These are phyloP conservation scores for Galaxias olidus DNA, from an alignment of 2,797 vertebrate species.

Conservation along the genomic window DNA sequence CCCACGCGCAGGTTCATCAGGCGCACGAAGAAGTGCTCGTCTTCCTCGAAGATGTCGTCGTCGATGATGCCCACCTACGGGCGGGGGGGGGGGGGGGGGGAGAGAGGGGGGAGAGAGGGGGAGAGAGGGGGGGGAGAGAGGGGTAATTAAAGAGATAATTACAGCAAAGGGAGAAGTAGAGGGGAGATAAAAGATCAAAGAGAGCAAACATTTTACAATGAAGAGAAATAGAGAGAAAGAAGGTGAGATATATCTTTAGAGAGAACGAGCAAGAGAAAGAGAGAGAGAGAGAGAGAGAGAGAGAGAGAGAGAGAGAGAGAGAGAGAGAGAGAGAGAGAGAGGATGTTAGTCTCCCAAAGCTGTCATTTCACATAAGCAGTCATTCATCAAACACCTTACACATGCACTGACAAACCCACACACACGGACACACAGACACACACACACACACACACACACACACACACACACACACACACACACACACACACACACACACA, in stretches of 20 bases:
- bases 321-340: not conserved
- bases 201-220: no score
- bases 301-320: slow-evolving; percentile 5
- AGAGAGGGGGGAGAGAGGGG: not conserved
- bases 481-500: no score
- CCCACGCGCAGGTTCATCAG: slow-evolving; percentile 89
- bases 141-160: not conserved
- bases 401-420: no score
- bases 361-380: not conserved
- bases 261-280: not conserved
- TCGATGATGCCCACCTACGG: slow-evolving; percentile 88
- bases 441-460: no score
- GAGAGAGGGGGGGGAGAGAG: not conserved
- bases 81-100: not conserved
- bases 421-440: no score
- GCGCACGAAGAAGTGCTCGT: slow-evolving; percentile 89
- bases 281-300: not conserved
- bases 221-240: not conserved
- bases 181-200: not conserved
- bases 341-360: not conserved
- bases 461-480: no score
- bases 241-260: not conserved
- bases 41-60: slow-evolving; percentile 95
- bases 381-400: no score
- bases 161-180: not conserved